Evolutionary conservation across 35 echinoderm and acorn worm genomes (phyloP).

Genomic region (Apostichopus japonicus): DNA sequence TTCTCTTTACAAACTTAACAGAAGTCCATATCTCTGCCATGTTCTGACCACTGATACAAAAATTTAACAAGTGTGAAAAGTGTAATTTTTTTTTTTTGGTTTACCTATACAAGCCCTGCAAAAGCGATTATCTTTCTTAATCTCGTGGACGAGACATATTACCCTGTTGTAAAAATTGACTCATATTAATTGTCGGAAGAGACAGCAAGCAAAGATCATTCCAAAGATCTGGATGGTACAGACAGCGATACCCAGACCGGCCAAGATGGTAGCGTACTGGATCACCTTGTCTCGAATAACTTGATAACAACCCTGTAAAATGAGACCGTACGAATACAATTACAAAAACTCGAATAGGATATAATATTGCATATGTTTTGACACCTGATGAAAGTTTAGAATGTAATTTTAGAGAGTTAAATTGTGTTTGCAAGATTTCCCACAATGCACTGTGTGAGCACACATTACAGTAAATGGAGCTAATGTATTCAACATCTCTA

Average conservation of each 20-base stretch:
- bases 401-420: too few relatives aligned
- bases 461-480: too few relatives aligned
- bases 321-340: too few relatives aligned
- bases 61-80: too few relatives aligned
- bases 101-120: background rate
- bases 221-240: slow-evolving; percentile 54
- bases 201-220: slow-evolving; percentile 50
- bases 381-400: background rate
- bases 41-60: too few relatives aligned
- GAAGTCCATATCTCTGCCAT: too few relatives aligned
- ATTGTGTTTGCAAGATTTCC: too few relatives aligned
- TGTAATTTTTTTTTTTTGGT: background rate
- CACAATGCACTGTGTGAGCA: too few relatives aligned
- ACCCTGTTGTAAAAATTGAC: too few relatives aligned
- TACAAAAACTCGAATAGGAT: background rate
- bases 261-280: slow-evolving; percentile 54
- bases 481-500: too few relatives aligned
- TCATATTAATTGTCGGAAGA: slow-evolving; percentile 40
- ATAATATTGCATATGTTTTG: background rate
- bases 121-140: background rate
- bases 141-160: background rate
- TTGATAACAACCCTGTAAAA: slow-evolving; percentile 23
- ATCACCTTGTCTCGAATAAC: slow-evolving; percentile 40
- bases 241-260: slow-evolving; percentile 44
- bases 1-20: too few relatives aligned